Evolutionary conservation across 2,888 invertebrate genomes (phyloP).

Genomic region (Hypomecis atomaria): DNA sequence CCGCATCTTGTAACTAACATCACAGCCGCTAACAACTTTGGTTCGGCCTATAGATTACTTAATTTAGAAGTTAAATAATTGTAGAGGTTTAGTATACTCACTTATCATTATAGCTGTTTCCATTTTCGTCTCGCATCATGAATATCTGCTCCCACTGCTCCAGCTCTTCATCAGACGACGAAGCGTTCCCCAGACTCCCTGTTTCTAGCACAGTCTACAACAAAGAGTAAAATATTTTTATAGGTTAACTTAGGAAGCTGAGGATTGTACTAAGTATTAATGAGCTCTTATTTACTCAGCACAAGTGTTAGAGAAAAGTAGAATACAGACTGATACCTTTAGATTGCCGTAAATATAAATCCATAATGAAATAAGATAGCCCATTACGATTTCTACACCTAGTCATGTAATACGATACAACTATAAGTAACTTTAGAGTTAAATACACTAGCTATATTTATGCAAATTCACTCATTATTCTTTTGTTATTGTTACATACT

Average conservation of each 20-base stretch:
- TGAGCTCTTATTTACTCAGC: background rate
- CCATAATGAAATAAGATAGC: conserved; percentile 48
- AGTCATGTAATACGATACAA: conserved; percentile 5
- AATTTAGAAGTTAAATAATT: too few relatives aligned
- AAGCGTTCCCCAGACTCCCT: conserved; percentile 85
- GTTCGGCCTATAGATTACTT: too few relatives aligned
- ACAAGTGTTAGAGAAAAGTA: background rate
- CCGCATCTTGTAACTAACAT: too few relatives aligned
- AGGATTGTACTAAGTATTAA: too few relatives aligned
- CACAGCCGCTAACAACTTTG: too few relatives aligned
- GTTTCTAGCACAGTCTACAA: conserved; percentile 88
- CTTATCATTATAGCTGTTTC: conserved; percentile 86
- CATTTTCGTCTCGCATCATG: conserved; percentile 88
- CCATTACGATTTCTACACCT: conserved; percentile 41
- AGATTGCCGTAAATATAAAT: conserved; percentile 49
- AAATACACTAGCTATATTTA: too few relatives aligned
- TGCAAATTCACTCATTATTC: too few relatives aligned
- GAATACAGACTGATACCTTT: conserved; percentile 45
- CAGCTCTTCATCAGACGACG: conserved; percentile 88
- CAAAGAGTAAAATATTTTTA: conserved; percentile 16
- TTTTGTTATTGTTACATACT: too few relatives aligned
- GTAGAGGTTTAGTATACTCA: conserved; percentile 52
- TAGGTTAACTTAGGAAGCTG: background rate
- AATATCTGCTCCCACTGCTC: conserved; percentile 92
- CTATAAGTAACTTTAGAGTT: background rate